Conservation (phyloP, 1,140 invertebrate genomes). For the Ceratosolen solmsi region DNA sequence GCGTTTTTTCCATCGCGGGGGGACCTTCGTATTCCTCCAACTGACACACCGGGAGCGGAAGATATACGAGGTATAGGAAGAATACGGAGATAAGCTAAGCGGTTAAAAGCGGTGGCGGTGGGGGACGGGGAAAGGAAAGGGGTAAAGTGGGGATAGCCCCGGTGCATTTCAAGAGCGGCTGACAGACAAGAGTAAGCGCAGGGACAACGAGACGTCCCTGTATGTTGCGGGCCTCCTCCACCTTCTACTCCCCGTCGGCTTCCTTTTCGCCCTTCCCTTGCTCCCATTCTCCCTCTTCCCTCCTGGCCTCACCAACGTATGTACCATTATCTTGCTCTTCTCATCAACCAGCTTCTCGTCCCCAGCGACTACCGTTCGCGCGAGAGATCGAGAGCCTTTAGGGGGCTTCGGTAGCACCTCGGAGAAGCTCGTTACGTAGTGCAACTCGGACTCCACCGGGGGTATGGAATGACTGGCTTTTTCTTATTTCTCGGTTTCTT, state of each 20-base stretch:
- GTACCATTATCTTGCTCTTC: conserved; percentile 48
- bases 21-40: background rate
- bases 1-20: conserved; percentile 57
- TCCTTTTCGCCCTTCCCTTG: conserved; percentile 51
- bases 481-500: background rate
- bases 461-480: background rate
- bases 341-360: background rate
- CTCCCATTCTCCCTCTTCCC: conserved; percentile 34
- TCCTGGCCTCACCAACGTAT: conserved; percentile 42
- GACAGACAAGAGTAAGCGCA: conserved; percentile 60
- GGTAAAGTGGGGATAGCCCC: conserved; percentile 36
- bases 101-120: conserved; percentile 36
- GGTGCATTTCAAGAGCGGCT: conserved; percentile 62
- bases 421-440: background rate
- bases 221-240: background rate
- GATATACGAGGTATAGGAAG: conserved; percentile 45
- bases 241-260: conserved; percentile 51
- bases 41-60: conserved; percentile 19
- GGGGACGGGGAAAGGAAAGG: background rate
- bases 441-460: background rate
- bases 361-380: background rate
- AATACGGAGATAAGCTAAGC: conserved; percentile 32
- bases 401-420: background rate
- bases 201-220: conserved; percentile 61
- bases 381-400: background rate